phyloP scores from a whole-genome alignment of 2,888 invertebrate genomes.

The Vanessa cardui region DNA sequence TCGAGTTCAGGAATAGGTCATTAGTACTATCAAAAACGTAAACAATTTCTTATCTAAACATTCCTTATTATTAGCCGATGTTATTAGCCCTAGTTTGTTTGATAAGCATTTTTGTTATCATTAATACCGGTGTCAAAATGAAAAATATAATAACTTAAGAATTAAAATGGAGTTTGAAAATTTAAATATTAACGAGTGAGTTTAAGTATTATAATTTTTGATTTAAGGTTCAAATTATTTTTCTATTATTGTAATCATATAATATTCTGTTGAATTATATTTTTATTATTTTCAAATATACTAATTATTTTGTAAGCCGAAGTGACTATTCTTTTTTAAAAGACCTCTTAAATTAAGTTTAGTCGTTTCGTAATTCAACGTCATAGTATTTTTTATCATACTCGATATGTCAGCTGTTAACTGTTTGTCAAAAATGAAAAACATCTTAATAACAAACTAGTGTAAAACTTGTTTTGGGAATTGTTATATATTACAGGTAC shows the following conservation, averaged over 20 bases:
- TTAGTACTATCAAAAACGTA: conserved; percentile 14
- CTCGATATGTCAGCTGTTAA: too few relatives aligned
- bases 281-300: too few relatives aligned
- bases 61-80: conserved; percentile 12
- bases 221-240: too few relatives aligned
- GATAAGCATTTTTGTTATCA: conserved; percentile 24
- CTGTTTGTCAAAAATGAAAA: too few relatives aligned
- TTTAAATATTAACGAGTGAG: neutral
- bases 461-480: too few relatives aligned
- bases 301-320: too few relatives aligned
- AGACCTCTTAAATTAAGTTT: too few relatives aligned
- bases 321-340: too few relatives aligned
- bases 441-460: too few relatives aligned
- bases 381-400: too few relatives aligned
- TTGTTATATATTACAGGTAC: too few relatives aligned
- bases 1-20: neutral
- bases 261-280: neutral
- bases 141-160: neutral
- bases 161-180: neutral
- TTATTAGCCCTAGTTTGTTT: conserved; percentile 18
- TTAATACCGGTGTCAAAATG: conserved; percentile 8
- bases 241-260: neutral
- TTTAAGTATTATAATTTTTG: neutral
- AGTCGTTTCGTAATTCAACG: too few relatives aligned
- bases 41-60: conserved; percentile 30